Percentiles rank a stretch among this genome's conserved stretches.
phyloP scores from a whole-genome alignment of 2,888 invertebrate species.

The Thereva nobilitata region DNA sequence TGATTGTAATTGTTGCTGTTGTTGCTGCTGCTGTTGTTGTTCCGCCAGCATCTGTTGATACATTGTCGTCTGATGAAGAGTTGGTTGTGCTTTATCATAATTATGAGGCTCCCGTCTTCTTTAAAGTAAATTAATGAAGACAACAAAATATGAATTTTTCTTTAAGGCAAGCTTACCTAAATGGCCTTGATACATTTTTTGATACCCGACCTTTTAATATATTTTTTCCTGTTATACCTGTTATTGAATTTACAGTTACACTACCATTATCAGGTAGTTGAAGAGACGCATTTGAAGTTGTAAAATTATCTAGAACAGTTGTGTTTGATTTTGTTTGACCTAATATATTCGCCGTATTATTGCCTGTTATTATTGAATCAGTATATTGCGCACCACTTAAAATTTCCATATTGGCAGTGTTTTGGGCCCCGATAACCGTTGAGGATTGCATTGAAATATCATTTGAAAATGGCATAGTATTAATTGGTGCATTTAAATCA shows the following conservation, averaged over 20 bases:
- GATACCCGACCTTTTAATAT: conserved; percentile 56
- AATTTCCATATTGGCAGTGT: conserved; percentile 19
- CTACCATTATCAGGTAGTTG: background rate
- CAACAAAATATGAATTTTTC: background rate
- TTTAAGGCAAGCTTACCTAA: conserved; percentile 44
- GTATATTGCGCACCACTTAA: conserved; percentile 26
- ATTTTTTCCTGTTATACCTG: conserved; percentile 47
- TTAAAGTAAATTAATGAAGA: conserved; percentile 12
- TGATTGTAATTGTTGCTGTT: conserved; percentile 45
- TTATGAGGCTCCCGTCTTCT: conserved; percentile 58
- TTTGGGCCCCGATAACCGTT: conserved; percentile 20
- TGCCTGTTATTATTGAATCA: conserved; percentile 31
- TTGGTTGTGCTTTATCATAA: conserved; percentile 58
- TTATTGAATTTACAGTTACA: background rate
- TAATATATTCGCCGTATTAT: conserved; percentile 20
- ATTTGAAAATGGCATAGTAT: conserved; percentile 49
- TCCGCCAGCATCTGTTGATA: conserved; percentile 59
- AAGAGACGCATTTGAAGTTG: conserved; percentile 15
- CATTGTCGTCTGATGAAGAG: conserved; percentile 58
- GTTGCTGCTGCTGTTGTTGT: conserved; percentile 49
- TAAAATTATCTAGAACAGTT: conserved; percentile 23
- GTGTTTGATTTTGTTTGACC: conserved; percentile 28
- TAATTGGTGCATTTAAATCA: conserved; percentile 53
- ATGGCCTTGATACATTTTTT: conserved; percentile 51
- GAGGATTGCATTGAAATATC: conserved; percentile 31